Evolutionary conservation across 1,140 invertebrate genomes (phyloP).

Genomic region (Dendroctonus ponderosae): DNA sequence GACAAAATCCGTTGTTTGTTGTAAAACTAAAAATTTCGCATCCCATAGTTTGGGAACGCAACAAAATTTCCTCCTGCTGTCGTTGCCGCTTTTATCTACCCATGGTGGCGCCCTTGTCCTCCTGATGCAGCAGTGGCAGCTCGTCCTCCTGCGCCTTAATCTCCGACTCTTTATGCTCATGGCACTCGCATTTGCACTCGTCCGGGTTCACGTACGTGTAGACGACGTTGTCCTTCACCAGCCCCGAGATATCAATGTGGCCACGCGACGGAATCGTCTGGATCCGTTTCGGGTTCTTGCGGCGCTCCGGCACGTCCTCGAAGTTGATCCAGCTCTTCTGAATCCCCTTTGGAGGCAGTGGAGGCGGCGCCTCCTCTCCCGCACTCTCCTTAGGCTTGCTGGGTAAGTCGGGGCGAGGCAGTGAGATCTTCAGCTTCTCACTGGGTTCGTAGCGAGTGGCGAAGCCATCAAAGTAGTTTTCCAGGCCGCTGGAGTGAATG

Average conservation of each 20-base stretch:
- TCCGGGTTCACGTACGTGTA: constrained; percentile 81
- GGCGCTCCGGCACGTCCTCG: constrained; percentile 77
- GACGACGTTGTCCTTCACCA: constrained; percentile 52
- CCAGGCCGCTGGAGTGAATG: constrained; percentile 72
- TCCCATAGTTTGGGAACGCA: no score
- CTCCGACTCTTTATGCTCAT: constrained; percentile 55
- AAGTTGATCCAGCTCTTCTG: constrained; percentile 75
- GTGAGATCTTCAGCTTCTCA: constrained; percentile 68
- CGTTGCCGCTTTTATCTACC: constrained; percentile 13
- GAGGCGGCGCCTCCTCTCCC: constrained; percentile 52
- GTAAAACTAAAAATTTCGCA: no score
- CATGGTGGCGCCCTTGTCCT: constrained; percentile 28
- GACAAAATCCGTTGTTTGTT: no score
- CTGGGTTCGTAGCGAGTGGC: constrained; percentile 39
- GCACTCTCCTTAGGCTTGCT: constrained; percentile 39
- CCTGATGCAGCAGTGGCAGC: constrained; percentile 40
- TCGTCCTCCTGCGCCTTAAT: constrained; percentile 42
- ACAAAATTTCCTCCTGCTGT: no score
- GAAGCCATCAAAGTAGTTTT: constrained; percentile 64
- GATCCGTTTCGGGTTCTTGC: constrained; percentile 75
- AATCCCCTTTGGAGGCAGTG: constrained; percentile 54
- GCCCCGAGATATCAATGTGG: constrained; percentile 47
- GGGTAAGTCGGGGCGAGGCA: constrained; percentile 62
- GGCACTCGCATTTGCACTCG: constrained; percentile 80
- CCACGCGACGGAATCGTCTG: constrained; percentile 67